phyloP scores from a whole-genome alignment of 2,113 vertebrate species.

The Rattus rattus region DNA sequence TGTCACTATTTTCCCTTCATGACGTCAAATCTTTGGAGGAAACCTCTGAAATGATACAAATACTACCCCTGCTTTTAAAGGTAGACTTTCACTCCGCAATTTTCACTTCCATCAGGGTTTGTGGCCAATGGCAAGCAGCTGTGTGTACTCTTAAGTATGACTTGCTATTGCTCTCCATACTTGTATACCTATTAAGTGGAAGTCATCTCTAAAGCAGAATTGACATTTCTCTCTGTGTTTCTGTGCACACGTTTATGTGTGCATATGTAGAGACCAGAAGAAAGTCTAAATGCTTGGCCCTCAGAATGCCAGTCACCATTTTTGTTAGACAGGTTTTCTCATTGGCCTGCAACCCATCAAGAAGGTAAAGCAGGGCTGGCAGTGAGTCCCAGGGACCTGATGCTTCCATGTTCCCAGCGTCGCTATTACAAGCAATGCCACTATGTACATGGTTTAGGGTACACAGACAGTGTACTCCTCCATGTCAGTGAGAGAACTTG shows the following conservation, averaged over 20 bases:
- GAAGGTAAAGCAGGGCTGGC: neutral
- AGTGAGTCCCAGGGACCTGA: neutral
- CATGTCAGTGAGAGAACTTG: neutral
- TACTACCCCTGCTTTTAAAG: neutral
- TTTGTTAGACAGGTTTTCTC: neutral
- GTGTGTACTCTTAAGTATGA: neutral
- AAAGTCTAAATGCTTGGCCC: neutral
- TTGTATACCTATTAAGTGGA: neutral
- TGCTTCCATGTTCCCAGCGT: no score
- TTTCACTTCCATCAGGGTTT: no score
- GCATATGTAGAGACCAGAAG: neutral
- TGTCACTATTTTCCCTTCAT: neutral
- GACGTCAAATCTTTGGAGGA: neutral
- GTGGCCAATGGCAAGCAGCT: neutral
- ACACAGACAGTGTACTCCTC: neutral
- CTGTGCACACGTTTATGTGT: neutral
- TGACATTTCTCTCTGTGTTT: neutral
- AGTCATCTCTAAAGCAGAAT: neutral
- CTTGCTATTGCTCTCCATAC: neutral
- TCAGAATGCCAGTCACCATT: neutral
- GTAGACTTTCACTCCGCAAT: neutral
- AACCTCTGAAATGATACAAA: neutral
- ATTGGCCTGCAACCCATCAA: neutral
- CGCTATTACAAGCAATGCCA: neutral
- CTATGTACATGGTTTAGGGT: neutral